Base-by-base conservation (phyloP, 2,888 invertebrate species). In the Caenorhabditis drosophilae region DNA sequence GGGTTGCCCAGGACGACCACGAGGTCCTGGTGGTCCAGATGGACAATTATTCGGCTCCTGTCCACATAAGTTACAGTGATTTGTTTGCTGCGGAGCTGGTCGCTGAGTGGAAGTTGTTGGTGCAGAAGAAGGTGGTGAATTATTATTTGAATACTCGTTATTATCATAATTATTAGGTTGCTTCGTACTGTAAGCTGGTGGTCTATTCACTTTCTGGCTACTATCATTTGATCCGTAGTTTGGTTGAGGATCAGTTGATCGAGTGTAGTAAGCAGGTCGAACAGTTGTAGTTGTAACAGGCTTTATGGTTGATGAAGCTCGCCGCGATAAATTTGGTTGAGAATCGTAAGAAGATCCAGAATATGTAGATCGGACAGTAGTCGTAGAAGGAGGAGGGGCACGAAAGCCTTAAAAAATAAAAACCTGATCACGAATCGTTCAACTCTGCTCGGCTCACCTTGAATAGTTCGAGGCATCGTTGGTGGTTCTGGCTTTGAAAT, bases 1-100 rank as follows among this genome's bases (percentile, higher is more conserved):
- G 18, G 63, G 63, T 22, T 60, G 59, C 38, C 66, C 66, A 18
- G 70, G 70, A 16, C 63, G 31, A 18, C 66, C 66, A 27, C 60
- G 52, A 6, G 66, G 66, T 23, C 66, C 66, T 23, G 66, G 66
- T 31, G 66, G 60, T 2, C 66, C 66, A 2, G 62, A 6, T 23
- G 67, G 61, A 22, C 67, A 67, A 23, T 34, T 57, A 34, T 67
- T 67, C 12, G 58, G 55, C 20, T 67, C 54, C 20, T 40, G 38
- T 2, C 60, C 44, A 34, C 67, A 67, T 11, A 53, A 41, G 35
- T 52, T 56, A 20, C 60, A 67, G 16, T 50, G 53, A 36, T 57
- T 61, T 25, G 34, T 4, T 34, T 20, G 31, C 16, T 48, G 52
- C 12, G 41, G n/a, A 23, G n/a, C 42, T 53, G 12, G 22, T 40